These are phyloP conservation scores for Pao palembangensis DNA, from an alignment of 2,113 vertebrate genomes.

Conservation along the genomic window DNA sequence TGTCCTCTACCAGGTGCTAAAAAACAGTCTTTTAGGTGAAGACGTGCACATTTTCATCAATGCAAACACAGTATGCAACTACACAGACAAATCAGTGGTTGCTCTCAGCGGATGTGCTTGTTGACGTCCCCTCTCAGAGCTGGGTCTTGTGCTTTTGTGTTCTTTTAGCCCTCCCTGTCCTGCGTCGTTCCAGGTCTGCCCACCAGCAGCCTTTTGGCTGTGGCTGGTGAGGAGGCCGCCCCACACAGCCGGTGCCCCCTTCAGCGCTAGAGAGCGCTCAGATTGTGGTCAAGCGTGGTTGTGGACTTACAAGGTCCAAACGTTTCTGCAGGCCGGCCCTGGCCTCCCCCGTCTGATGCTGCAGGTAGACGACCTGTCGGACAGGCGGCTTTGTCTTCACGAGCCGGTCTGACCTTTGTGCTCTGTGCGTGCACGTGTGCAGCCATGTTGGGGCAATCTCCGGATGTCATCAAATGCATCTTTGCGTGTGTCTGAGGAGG, in stretches of 20 bases:
- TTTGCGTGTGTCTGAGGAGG: too few relatives aligned
- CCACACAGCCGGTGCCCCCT: constrained; percentile 23
- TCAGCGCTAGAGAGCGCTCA: constrained; percentile 20
- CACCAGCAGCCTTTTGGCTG: constrained; percentile 34
- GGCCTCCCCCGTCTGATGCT: constrained; percentile 33
- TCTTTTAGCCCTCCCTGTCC: constrained; percentile 11
- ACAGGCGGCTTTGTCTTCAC: constrained; percentile 41
- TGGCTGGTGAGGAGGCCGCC: constrained; percentile 2
- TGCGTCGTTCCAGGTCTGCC: too few relatives aligned
- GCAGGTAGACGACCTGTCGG: constrained; percentile 46
- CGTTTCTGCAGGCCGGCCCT: not conserved
- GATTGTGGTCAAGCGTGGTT: constrained; percentile 10
- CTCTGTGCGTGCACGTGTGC: not conserved
- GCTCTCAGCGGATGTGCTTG: constrained; percentile 21
- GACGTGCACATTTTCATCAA: constrained; percentile 60
- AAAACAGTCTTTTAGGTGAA: constrained; percentile 43
- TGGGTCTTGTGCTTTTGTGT: not conserved
- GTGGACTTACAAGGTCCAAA: constrained; percentile 24
- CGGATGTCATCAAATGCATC: not conserved
- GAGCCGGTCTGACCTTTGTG: constrained; percentile 20
- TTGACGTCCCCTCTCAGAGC: not conserved
- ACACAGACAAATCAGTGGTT: constrained; percentile 47
- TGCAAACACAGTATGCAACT: constrained; percentile 65
- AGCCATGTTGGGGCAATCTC: constrained; percentile 7
- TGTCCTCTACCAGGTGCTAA: constrained; percentile 63